Evolutionary conservation across 2,113 vertebrate species (phyloP).

Genomic region (Nothobranchius furzeri): DNA sequence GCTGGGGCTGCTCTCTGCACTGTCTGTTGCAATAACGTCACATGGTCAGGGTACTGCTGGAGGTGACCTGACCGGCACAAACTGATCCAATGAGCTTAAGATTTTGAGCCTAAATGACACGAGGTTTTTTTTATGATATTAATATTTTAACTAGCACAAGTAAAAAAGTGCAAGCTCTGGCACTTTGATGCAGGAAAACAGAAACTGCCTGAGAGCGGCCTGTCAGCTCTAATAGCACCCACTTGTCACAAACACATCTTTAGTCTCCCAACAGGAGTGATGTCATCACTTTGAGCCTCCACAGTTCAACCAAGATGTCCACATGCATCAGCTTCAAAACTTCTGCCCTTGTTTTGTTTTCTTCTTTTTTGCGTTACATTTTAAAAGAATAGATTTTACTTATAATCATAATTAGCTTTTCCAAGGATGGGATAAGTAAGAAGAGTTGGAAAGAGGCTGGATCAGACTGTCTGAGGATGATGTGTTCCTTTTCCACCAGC

Average conservation of each 20-base stretch:
- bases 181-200: constrained; percentile 32
- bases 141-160: constrained; percentile 36
- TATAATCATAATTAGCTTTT: constrained; percentile 33
- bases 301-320: constrained; percentile 46
- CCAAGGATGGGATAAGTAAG: constrained; percentile 46
- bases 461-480: constrained; percentile 68
- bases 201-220: constrained; percentile 43
- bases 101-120: constrained; percentile 22
- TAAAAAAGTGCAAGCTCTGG: constrained; percentile 24
- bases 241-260: constrained; percentile 53
- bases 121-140: constrained; percentile 19
- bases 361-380: constrained; percentile 12
- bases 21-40: constrained; percentile 43
- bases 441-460: constrained; percentile 55
- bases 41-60: constrained; percentile 28
- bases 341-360: not conserved
- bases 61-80: constrained; percentile 21
- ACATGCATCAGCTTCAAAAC: constrained; percentile 56
- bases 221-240: constrained; percentile 57
- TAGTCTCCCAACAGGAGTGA: constrained; percentile 45
- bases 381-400: constrained; percentile 16
- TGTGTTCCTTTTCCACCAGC: constrained; percentile 67
- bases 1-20: constrained; percentile 54
- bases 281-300: constrained; percentile 61
- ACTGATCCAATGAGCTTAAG: constrained; percentile 7